Evolutionary conservation across 1,140 invertebrate genomes (phyloP).

Genomic region (Trichomalopsis sarcophagae): DNA sequence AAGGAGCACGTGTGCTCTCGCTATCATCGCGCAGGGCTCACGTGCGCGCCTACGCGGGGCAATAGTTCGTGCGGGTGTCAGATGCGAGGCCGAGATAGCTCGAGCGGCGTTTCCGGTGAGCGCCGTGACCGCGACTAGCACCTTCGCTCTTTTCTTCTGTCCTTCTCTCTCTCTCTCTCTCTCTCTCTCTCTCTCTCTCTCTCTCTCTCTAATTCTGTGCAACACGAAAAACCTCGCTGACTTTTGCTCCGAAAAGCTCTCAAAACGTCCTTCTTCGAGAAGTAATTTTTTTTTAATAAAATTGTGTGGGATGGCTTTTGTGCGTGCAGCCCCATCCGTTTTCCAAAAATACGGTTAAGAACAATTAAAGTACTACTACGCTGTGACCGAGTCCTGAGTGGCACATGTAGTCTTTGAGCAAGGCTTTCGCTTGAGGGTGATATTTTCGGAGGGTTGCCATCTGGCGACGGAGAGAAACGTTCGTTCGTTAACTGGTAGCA

Average conservation of each 20-base stretch:
- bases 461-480: background rate
- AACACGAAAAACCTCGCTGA: background rate
- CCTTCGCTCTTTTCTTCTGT: background rate
- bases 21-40: background rate
- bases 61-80: conserved; percentile 37
- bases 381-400: too few species aligned
- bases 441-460: background rate
- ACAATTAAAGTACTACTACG: too few species aligned
- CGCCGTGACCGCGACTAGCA: background rate
- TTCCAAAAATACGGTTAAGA: too few species aligned
- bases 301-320: too few species aligned
- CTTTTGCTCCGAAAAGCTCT: background rate
- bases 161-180: background rate
- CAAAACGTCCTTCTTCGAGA: too few species aligned
- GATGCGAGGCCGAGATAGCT: conserved; percentile 41
- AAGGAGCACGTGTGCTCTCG: background rate
- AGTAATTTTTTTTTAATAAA: too few species aligned
- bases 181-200: too few species aligned
- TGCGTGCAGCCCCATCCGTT: too few species aligned
- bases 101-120: conserved; percentile 34
- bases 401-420: too few species aligned
- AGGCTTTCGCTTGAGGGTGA: too few species aligned
- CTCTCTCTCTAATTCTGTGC: too few species aligned
- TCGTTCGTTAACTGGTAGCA: too few species aligned
- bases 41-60: background rate